phyloP scores from a whole-genome alignment of 2,888 invertebrate genomes.

The Atethmia centrago region DNA sequence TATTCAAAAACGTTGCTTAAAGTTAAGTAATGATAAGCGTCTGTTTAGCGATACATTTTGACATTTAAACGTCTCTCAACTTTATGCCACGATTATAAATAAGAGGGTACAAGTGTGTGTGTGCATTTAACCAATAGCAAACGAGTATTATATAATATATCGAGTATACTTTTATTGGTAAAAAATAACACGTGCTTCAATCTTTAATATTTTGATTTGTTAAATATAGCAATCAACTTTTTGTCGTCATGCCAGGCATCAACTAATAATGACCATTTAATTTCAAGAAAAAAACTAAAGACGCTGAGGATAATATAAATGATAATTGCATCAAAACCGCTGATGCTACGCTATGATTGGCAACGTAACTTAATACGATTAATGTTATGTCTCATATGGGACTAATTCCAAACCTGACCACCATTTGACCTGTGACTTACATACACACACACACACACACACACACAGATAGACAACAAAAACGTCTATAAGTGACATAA shows the following conservation, averaged over 20 bases:
- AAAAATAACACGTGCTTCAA: slow-evolving; percentile 11
- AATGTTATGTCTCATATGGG: slow-evolving; percentile 36
- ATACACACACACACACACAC: slow-evolving; percentile 54
- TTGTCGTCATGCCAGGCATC: neutral
- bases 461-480: too few species aligned
- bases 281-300: slow-evolving; percentile 18
- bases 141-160: too few species aligned
- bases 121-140: too few species aligned
- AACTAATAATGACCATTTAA: slow-evolving; percentile 24
- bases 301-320: neutral
- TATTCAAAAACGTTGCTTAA: too few species aligned
- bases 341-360: slow-evolving; percentile 36
- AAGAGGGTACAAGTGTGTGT: too few species aligned
- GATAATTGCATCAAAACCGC: slow-evolving; percentile 33
- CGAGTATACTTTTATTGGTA: neutral
- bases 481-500: slow-evolving; percentile 24
- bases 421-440: slow-evolving; percentile 73
- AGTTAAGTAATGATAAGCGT: too few species aligned
- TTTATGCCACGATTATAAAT: too few species aligned
- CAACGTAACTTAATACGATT: slow-evolving; percentile 47
- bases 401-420: slow-evolving; percentile 67
- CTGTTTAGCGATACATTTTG: too few species aligned
- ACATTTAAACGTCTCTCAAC: too few species aligned
- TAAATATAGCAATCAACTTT: slow-evolving; percentile 23
- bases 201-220: neutral